These are phyloP conservation scores for Solen grandis DNA, from an alignment of 1,140 invertebrate species.

Conservation along the genomic window DNA sequence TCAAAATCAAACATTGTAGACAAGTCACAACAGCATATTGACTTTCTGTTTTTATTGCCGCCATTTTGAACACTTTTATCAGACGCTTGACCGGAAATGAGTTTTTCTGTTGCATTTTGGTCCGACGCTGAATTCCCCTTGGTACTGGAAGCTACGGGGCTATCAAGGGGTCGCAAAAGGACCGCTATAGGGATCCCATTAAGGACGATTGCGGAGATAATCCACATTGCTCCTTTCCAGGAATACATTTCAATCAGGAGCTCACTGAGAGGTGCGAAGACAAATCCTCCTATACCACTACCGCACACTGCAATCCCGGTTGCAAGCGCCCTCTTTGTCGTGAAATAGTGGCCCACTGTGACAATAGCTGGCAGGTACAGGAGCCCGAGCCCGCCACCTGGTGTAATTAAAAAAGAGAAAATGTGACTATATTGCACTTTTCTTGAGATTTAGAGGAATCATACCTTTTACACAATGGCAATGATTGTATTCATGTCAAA, in stretches of 20 bases:
- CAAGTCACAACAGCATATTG: slow-evolving; percentile 38
- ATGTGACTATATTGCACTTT: not conserved
- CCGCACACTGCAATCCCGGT: slow-evolving; percentile 99
- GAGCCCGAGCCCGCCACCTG: slow-evolving; percentile 91
- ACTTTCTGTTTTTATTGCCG: not conserved
- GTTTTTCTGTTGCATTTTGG: slow-evolving; percentile 21
- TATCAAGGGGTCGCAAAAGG: slow-evolving; percentile 88
- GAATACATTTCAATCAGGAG: slow-evolving; percentile 84
- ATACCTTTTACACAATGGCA: slow-evolving; percentile 44
- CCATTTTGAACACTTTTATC: not conserved
- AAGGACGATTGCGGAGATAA: slow-evolving; percentile 90
- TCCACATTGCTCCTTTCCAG: slow-evolving; percentile 86
- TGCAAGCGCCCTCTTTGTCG: slow-evolving; percentile 95
- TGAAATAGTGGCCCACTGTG: slow-evolving; percentile 98
- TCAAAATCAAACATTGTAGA: slow-evolving; percentile 79
- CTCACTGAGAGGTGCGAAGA: slow-evolving; percentile 86
- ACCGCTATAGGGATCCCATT: slow-evolving; percentile 88
- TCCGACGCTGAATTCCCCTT: slow-evolving; percentile 14
- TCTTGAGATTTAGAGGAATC: not conserved
- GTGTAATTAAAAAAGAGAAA: slow-evolving; percentile 16
- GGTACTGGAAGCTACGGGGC: too few species aligned
- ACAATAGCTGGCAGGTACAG: slow-evolving; percentile 99
- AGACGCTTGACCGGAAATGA: slow-evolving; percentile 10
- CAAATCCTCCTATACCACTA: slow-evolving; percentile 92
- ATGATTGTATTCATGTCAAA: too few species aligned